phyloP scores from a whole-genome alignment of 2,888 invertebrate genomes.

The Stegana nigrithorax region DNA sequence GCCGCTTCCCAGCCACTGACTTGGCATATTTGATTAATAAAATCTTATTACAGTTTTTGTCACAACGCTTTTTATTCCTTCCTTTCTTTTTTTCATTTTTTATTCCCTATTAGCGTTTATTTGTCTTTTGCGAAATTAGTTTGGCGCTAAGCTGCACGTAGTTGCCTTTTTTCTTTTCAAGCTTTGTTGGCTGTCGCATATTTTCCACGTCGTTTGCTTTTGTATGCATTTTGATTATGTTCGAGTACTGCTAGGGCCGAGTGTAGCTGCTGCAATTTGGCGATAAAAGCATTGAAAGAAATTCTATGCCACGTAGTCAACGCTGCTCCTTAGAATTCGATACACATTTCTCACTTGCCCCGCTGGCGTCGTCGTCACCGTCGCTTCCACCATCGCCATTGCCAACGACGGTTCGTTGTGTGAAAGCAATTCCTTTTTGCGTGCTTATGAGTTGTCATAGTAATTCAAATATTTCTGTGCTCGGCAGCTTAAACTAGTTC shows the following conservation, averaged over 20 bases:
- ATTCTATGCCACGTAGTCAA: not conserved
- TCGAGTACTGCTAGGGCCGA: not conserved
- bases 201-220: too few relatives aligned
- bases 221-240: not conserved
- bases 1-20: not conserved
- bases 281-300: constrained; percentile 20
- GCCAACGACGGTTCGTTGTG: too few relatives aligned
- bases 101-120: not conserved
- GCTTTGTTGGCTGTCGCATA: not conserved
- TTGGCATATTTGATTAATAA: constrained; percentile 10
- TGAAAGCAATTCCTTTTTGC: constrained; percentile 3
- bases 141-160: constrained; percentile 1
- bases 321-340: not conserved
- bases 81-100: not conserved
- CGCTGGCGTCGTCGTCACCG: too few relatives aligned
- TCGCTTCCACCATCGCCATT: too few relatives aligned
- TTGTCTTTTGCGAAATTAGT: not conserved
- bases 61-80: not conserved
- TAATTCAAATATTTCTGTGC: constrained; percentile 6
- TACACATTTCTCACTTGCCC: constrained; percentile 3
- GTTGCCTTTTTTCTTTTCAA: not conserved
- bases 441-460: not conserved
- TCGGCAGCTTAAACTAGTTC: not conserved
- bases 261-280: constrained; percentile 32
- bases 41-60: constrained; percentile 30